Base-by-base conservation (phyloP, 1,140 invertebrate genomes). In the Brachionus manjavacas region DNA sequence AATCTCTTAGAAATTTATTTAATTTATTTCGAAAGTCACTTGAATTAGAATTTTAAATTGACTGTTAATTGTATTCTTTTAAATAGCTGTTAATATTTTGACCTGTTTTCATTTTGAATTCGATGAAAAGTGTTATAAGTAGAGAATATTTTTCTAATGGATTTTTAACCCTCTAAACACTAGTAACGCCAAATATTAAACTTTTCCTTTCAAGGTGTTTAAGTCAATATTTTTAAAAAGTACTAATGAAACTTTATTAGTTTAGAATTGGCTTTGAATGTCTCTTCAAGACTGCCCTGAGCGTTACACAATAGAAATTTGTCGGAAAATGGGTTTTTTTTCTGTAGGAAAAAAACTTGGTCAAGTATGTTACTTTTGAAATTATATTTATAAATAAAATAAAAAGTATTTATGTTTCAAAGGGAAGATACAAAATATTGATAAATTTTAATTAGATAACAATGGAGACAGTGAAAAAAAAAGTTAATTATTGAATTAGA, bases 71-170 rank as follows among this genome's bases (percentile, higher is more conserved):
- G 11, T 41, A 72, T 20, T 72, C 39, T 72, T 39, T 72, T 41
- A 72, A 72, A 72, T 72, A 72, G 68, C 68, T 72, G 68, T 72
- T 72, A 23, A 72, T 72, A 72, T 39, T 20, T 72, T 72, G 68
- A 72, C 68, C 68, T 72, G 68, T 72, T 72, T 72, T 72, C 16
- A n/a, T 68, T 68, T 68, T 31, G 11, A 41, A 39, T 12, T 16
- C 28, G 16, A 72, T 41, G 41, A 16, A 72, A 72, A 72, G 68
- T 72, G 68, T 72, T 72, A 72, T 43, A 72, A 72, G 68, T 72
- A 72, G 28, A 39, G 46, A 72, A 72, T 72, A 72, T 72, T 72
- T 39, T 72, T 72, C 39, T 72, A 72, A 72, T 72, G 68, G 68
- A 72, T 72, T 72, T 72, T 72, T 41, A 72, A n/a, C n/a, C 68